Evolutionary conservation across 64 coral and sea anemone species (phyloP).

Genomic region (Porites lutea): DNA sequence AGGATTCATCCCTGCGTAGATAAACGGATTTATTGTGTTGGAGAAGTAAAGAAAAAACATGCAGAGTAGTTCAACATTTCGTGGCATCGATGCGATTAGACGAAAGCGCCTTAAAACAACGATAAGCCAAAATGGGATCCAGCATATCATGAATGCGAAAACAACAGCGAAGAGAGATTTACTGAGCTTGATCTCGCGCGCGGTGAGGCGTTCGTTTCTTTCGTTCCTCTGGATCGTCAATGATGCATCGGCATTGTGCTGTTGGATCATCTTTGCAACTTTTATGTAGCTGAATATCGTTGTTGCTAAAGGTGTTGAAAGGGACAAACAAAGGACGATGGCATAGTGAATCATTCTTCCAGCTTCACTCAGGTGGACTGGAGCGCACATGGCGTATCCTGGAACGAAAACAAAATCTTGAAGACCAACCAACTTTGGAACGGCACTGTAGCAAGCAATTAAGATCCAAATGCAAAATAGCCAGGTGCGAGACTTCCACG

Average conservation of each 20-base stretch:
- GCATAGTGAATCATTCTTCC: neutral
- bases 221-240: neutral
- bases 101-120: neutral
- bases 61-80: neutral
- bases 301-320: neutral
- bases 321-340: neutral
- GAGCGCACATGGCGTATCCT: neutral
- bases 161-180: constrained; percentile 21
- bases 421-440: neutral
- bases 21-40: too few species aligned
- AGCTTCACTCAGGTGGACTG: neutral
- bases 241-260: neutral
- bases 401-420: neutral
- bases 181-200: neutral
- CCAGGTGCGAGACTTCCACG: neutral
- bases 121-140: too few species aligned
- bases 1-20: too few species aligned
- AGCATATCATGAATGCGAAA: neutral
- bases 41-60: too few species aligned
- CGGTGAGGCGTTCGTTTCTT: too few species aligned
- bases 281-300: neutral
- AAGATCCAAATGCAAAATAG: neutral
- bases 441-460: neutral
- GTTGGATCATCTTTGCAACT: neutral
- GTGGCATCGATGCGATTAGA: neutral